phyloP scores from a whole-genome alignment of 1,140 invertebrate species.

The Dinothrombium tinctorium region DNA sequence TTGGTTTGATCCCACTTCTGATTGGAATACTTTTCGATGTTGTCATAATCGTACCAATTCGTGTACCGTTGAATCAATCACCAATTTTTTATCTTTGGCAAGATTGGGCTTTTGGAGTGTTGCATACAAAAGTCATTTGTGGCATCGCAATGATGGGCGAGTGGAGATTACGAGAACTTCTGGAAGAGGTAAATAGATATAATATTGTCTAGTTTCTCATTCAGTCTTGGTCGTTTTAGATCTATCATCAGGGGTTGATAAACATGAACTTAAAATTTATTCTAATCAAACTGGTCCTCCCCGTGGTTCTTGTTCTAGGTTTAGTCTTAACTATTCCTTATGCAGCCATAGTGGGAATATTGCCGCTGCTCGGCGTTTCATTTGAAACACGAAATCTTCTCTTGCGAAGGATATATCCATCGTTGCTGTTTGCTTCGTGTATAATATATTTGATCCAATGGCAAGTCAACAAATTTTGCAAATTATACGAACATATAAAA shows the following conservation, averaged over 20 bases:
- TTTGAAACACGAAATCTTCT: constrained; percentile 48
- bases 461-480: constrained; percentile 70
- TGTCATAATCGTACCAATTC: constrained; percentile 66
- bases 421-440: constrained; percentile 41
- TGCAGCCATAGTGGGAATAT: constrained; percentile 51
- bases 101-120: constrained; percentile 85
- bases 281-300: constrained; percentile 55
- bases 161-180: constrained; percentile 64
- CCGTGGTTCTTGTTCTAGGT: constrained; percentile 63
- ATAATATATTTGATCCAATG: constrained; percentile 40
- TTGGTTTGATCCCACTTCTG: constrained; percentile 73
- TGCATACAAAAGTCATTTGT: constrained; percentile 94
- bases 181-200: constrained; percentile 56
- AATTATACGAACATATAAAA: constrained; percentile 92
- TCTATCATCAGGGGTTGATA: constrained; percentile 60
- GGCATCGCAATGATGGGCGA: constrained; percentile 92
- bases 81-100: constrained; percentile 66
- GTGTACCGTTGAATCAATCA: constrained; percentile 78
- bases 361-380: constrained; percentile 46
- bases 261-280: constrained; percentile 77
- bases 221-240: constrained; percentile 18
- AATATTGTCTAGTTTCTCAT: not conserved
- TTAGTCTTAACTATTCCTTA: constrained; percentile 71
- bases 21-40: constrained; percentile 75
- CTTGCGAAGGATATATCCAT: constrained; percentile 69